phyloP scores from a whole-genome alignment of 2,113 vertebrate genomes.

The Neogale vison region DNA sequence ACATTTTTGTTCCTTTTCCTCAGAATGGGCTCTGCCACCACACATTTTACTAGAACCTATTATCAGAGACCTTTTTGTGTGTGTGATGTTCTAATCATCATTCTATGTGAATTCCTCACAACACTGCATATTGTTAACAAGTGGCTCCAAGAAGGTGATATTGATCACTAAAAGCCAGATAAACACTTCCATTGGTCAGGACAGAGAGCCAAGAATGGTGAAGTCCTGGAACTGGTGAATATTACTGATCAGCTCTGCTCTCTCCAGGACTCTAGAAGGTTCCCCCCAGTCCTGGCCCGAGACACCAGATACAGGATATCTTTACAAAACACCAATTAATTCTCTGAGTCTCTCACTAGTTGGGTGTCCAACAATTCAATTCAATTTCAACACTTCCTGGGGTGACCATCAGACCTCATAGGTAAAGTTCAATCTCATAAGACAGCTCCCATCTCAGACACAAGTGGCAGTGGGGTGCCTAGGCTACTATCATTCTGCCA shows the following conservation, averaged over 20 bases:
- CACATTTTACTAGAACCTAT: background rate
- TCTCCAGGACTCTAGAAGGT: background rate
- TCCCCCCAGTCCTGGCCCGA: background rate
- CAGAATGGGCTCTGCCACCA: background rate
- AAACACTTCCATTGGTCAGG: background rate
- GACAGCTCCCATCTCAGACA: background rate
- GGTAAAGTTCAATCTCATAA: background rate
- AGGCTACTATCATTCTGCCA: background rate
- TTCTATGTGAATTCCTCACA: background rate
- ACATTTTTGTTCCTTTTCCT: background rate
- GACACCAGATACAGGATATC: background rate
- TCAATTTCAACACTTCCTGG: background rate
- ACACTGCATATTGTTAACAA: background rate
- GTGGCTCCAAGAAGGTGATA: background rate
- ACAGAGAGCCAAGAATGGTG: background rate
- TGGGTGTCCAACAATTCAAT: background rate
- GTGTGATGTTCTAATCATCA: background rate
- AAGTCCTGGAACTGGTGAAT: background rate
- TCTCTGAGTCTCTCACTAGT: background rate
- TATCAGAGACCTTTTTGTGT: background rate
- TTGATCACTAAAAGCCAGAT: background rate
- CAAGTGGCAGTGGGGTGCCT: background rate
- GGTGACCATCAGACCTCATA: background rate
- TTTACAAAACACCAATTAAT: background rate
- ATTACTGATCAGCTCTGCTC: background rate